These are phyloP conservation scores for Diachrysia chrysitis DNA, from an alignment of 2,888 invertebrate species.

Conservation along the genomic window DNA sequence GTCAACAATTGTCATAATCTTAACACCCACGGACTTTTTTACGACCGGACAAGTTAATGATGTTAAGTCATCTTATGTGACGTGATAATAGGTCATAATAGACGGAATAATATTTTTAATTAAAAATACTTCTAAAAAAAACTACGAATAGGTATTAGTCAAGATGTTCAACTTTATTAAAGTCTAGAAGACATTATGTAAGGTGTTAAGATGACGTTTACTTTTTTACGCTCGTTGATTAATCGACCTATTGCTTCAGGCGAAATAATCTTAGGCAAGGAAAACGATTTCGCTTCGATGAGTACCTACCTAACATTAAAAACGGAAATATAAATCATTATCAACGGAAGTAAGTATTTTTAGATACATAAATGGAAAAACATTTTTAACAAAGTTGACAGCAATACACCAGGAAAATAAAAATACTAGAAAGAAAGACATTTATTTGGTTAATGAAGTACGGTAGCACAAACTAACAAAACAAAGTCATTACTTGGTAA, in stretches of 20 bases:
- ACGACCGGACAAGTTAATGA: slow-evolving; percentile 49
- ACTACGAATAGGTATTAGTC: not conserved
- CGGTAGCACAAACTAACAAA: slow-evolving; percentile 24
- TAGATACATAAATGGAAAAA: not conserved
- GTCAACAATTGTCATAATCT: slow-evolving; percentile 60
- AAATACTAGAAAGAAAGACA: not conserved
- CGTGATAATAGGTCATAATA: slow-evolving; percentile 43
- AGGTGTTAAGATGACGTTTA: not conserved
- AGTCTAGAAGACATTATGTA: not conserved
- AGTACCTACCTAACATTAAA: not conserved
- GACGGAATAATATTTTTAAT: slow-evolving; percentile 38
- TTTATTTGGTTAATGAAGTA: not conserved
- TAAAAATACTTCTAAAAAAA: slow-evolving; percentile 27
- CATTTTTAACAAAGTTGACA: not conserved
- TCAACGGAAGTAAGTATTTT: slow-evolving; percentile 3
- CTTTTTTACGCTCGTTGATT: not conserved
- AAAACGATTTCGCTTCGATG: not conserved
- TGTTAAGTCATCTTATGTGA: slow-evolving; percentile 46
- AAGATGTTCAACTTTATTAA: not conserved
- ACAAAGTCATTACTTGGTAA: slow-evolving; percentile 51
- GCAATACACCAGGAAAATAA: slow-evolving; percentile 26
- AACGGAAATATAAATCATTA: slow-evolving; percentile 7
- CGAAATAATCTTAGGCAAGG: not conserved
- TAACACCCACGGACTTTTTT: slow-evolving; percentile 54
- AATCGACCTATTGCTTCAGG: slow-evolving; percentile 1